phyloP scores from a whole-genome alignment of 2,797 vertebrate genomes.

The Tolypeutes matacus region DNA sequence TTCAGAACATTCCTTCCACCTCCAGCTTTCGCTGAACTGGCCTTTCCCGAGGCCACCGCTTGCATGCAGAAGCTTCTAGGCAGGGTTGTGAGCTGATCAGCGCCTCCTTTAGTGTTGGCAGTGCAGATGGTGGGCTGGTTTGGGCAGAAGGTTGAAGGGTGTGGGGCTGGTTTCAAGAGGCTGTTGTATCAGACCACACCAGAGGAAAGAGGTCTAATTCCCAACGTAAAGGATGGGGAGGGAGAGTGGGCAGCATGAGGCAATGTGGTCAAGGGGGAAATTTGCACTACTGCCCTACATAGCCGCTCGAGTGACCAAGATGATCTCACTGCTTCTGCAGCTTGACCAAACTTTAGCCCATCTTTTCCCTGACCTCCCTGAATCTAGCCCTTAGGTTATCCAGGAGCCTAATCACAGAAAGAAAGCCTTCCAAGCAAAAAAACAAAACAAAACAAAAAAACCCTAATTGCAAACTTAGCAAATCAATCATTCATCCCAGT shows the following conservation, averaged over 20 bases:
- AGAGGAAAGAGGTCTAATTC: background rate
- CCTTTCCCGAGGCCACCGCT: background rate
- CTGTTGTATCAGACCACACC: background rate
- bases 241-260: background rate
- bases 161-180: background rate
- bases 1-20: slow-evolving; percentile 11
- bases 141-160: background rate
- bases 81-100: background rate
- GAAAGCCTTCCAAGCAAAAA: no score
- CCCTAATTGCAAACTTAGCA: no score
- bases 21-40: background rate
- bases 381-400: no score
- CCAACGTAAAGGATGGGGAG: background rate
- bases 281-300: rapidly evolving
- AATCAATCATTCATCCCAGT: no score
- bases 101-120: background rate
- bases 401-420: no score
- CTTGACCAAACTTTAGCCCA: no score
- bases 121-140: background rate
- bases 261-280: background rate
- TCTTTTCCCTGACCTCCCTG: no score
- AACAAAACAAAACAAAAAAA: no score
- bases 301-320: no score
- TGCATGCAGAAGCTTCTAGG: background rate
- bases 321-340: no score